Percentiles rank a stretch among this genome's conserved stretches.
These are phyloP conservation scores for Plectrocnemia conspersa DNA, from an alignment of 1,140 invertebrate species.

Conservation along the genomic window DNA sequence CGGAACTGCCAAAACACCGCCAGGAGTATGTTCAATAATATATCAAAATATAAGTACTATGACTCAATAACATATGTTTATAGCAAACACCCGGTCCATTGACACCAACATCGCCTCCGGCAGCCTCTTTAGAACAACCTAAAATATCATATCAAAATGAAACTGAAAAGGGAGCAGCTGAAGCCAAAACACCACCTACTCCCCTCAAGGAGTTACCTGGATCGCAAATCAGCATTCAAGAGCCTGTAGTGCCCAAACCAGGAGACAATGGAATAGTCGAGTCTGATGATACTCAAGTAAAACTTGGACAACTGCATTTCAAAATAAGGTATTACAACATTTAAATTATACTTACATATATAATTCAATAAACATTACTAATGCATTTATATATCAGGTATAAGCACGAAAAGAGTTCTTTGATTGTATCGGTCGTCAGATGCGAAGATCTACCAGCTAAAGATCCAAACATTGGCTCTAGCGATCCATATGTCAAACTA, in stretches of 20 bases:
- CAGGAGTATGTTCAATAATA: constrained; percentile 30
- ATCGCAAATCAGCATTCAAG: constrained; percentile 52
- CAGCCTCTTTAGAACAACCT: constrained; percentile 41
- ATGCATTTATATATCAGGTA: constrained; percentile 54
- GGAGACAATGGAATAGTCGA: constrained; percentile 38
- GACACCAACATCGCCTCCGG: constrained; percentile 43
- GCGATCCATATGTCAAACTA: constrained; percentile 91
- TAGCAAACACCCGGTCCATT: constrained; percentile 31
- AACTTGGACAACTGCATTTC: constrained; percentile 81
- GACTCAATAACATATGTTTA: too few species aligned
- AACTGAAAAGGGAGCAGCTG: constrained; percentile 37
- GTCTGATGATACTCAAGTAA: constrained; percentile 52
- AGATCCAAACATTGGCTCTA: constrained; percentile 58
- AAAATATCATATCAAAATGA: constrained; percentile 33
- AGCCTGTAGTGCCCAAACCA: constrained; percentile 43
- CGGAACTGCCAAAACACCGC: constrained; percentile 53
- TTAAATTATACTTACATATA: constrained; percentile 4
- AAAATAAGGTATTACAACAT: constrained; percentile 61
- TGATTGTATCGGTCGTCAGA: constrained; percentile 86
- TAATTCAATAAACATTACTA: background rate
- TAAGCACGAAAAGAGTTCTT: constrained; percentile 79
- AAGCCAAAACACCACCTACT: constrained; percentile 45
- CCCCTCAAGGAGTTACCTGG: constrained; percentile 49
- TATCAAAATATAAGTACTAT: constrained; percentile 37
- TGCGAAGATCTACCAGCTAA: constrained; percentile 79